Conservation (phyloP, 2,113 vertebrate species). For the Hepsetus odoe region DNA sequence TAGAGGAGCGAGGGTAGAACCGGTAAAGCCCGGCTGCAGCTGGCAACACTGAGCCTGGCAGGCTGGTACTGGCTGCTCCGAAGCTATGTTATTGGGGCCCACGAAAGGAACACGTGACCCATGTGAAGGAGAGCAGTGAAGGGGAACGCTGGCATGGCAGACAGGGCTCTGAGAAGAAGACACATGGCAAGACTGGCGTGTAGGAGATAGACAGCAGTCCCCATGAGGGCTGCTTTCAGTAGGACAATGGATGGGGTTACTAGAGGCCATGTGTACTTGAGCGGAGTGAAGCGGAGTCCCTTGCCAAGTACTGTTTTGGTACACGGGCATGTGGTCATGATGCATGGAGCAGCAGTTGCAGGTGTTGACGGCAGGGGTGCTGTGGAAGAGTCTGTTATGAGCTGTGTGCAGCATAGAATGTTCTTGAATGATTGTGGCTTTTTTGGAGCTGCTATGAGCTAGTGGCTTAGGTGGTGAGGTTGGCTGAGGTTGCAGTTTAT, state of each 20-base stretch:
- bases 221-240: slow-evolving; percentile 65
- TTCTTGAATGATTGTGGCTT: slow-evolving; percentile 59
- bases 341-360: slow-evolving; percentile 76
- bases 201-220: slow-evolving; percentile 62
- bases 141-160: slow-evolving; percentile 64
- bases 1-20: slow-evolving; percentile 46
- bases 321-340: slow-evolving; percentile 58
- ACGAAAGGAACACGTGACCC: slow-evolving; percentile 54
- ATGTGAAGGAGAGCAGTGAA: slow-evolving; percentile 56
- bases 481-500: slow-evolving; percentile 51
- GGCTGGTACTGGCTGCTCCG: slow-evolving; percentile 51
- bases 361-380: slow-evolving; percentile 68
- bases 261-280: slow-evolving; percentile 15
- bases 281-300: slow-evolving; percentile 53
- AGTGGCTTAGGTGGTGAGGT: slow-evolving; percentile 48
- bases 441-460: slow-evolving; percentile 46
- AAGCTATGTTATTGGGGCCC: slow-evolving; percentile 28
- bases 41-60: slow-evolving; percentile 66
- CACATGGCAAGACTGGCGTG: slow-evolving; percentile 61
- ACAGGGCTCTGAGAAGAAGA: slow-evolving; percentile 63
- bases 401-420: slow-evolving; percentile 58
- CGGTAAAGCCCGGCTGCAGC: slow-evolving; percentile 55
- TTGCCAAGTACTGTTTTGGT: slow-evolving; percentile 71
- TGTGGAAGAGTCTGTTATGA: slow-evolving; percentile 67
- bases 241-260: slow-evolving; percentile 29